These are phyloP conservation scores for Hypotaenidia okinawae DNA, from an alignment of 2,797 vertebrate genomes.

Conservation along the genomic window DNA sequence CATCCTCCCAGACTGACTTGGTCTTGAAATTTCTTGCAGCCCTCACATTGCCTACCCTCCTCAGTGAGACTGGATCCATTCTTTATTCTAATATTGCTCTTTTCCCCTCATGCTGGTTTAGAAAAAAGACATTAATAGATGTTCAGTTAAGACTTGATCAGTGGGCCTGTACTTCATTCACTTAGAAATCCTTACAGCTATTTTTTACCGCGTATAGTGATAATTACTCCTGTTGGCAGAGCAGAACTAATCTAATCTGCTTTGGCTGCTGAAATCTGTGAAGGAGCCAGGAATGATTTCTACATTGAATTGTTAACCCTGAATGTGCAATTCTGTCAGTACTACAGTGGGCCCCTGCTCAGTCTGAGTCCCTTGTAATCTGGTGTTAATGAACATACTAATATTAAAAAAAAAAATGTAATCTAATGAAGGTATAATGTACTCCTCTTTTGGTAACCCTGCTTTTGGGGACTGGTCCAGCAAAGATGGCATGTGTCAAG, in stretches of 20 bases:
- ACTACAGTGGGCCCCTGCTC: not conserved
- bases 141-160: conserved; percentile 46
- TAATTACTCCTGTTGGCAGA: conserved; percentile 64
- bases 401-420: not conserved
- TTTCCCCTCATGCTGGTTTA: not conserved
- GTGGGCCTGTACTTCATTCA: not conserved
- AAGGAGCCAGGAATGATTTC: conserved; percentile 38
- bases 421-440: rapidly evolving
- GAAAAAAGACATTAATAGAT: not conserved
- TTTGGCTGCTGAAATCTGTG: conserved; percentile 45
- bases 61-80: not conserved
- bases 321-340: not conserved
- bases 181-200: conserved; percentile 45
- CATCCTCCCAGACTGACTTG: rapidly evolving
- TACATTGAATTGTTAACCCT: conserved; percentile 35
- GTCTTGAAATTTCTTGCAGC: not conserved
- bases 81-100: not conserved
- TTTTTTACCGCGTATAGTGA: conserved; percentile 49
- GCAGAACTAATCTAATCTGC: conserved; percentile 64
- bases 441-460: not conserved
- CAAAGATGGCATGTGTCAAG: not conserved
- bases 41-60: not conserved
- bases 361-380: not conserved
- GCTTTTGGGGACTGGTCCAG: not conserved
- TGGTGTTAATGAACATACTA: not conserved